These are phyloP conservation scores for Tipula vernalis DNA, from an alignment of 2,888 invertebrate species.

Conservation along the genomic window DNA sequence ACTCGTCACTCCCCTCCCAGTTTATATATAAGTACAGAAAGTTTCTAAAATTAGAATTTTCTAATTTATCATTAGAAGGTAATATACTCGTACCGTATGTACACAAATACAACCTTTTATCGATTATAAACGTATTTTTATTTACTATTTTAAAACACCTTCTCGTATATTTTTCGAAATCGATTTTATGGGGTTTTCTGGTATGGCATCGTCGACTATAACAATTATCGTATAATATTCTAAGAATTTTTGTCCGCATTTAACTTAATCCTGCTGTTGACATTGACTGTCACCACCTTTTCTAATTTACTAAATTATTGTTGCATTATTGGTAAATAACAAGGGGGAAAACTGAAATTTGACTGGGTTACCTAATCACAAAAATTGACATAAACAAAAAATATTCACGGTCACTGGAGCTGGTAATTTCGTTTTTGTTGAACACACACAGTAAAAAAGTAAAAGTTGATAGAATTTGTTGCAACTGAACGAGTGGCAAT, in stretches of 20 bases:
- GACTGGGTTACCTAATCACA: background rate
- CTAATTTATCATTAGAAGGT: conserved; percentile 4
- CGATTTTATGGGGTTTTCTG: background rate
- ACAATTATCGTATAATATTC: background rate
- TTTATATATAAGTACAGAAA: background rate
- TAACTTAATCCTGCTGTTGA: background rate
- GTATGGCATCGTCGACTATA: background rate
- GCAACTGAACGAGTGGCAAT: too few species aligned
- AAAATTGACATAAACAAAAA: background rate
- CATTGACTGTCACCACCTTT: background rate
- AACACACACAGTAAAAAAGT: background rate
- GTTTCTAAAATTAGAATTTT: conserved; percentile 10
- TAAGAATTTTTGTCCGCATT: background rate
- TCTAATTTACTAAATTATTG: background rate
- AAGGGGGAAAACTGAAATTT: background rate
- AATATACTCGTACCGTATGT: background rate
- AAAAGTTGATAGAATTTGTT: background rate
- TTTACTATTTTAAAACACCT: background rate
- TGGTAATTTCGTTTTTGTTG: background rate
- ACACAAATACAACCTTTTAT: background rate
- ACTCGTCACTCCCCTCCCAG: background rate
- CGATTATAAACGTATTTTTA: background rate
- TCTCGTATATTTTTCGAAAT: background rate
- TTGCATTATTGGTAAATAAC: background rate
- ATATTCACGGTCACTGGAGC: background rate